phyloP scores from a whole-genome alignment of 2,797 vertebrate genomes.

The Kryptopterus vitreolus region DNA sequence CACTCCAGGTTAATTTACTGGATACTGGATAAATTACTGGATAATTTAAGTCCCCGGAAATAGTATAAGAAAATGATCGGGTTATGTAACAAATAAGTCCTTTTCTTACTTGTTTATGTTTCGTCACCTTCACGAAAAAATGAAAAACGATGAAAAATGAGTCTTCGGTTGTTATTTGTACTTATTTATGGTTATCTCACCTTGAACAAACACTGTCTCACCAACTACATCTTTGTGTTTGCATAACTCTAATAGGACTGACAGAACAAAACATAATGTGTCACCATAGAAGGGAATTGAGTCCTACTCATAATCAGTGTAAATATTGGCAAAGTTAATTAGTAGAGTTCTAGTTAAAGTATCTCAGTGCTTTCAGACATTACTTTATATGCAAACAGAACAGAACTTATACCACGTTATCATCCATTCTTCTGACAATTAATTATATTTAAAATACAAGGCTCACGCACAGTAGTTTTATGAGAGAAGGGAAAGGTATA shows the following conservation, averaged over 20 bases:
- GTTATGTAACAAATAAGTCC: background rate
- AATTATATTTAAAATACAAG: background rate
- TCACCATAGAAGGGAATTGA: conserved; percentile 50
- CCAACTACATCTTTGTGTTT: background rate
- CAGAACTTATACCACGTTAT: background rate
- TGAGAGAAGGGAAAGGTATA: background rate
- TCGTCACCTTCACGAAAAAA: conserved; percentile 66
- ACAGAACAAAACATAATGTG: conserved; percentile 67
- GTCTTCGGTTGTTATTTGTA: conserved; percentile 69
- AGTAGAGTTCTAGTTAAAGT: background rate
- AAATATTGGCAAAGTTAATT: conserved; percentile 53
- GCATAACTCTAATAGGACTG: conserved; percentile 62
- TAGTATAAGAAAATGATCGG: background rate
- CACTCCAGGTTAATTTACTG: no score
- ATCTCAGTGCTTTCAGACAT: background rate
- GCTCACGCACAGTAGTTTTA: background rate
- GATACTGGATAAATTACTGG: no score
- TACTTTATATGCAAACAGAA: no score
- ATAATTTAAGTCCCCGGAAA: no score
- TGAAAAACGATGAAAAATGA: conserved; percentile 60
- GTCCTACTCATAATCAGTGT: conserved; percentile 57
- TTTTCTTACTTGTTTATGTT: conserved; percentile 38
- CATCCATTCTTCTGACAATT: background rate
- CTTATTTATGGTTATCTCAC: conserved; percentile 43
- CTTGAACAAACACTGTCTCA: conserved; percentile 65